These are phyloP conservation scores for Hofmannophila pseudospretella DNA, from an alignment of 2,888 invertebrate genomes.

Conservation along the genomic window DNA sequence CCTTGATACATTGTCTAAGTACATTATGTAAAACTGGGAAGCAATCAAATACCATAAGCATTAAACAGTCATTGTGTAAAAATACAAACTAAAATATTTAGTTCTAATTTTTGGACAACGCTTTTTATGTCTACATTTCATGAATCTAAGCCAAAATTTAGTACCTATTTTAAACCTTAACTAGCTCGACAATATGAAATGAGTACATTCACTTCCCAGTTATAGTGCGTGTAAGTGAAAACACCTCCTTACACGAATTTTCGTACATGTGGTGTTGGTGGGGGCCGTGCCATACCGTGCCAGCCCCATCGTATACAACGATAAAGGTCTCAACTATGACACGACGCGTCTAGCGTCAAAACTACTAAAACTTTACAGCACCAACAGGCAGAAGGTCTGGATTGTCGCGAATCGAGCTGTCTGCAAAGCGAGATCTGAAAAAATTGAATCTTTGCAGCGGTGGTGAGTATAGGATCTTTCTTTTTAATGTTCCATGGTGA, in stretches of 20 bases:
- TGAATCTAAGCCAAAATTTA: no score
- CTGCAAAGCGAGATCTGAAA: slow-evolving; percentile 43
- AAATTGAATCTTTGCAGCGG: slow-evolving; percentile 34
- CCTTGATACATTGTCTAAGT: no score
- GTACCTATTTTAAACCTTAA: no score
- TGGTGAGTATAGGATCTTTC: slow-evolving; percentile 36
- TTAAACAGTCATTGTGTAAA: no score
- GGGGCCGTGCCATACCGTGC: slow-evolving; percentile 71
- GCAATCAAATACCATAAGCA: no score
- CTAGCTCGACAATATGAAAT: no score
- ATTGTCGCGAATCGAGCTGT: slow-evolving; percentile 16
- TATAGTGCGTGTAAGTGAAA: no score
- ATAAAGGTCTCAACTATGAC: slow-evolving; percentile 66
- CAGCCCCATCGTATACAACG: slow-evolving; percentile 54
- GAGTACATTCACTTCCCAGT: no score
- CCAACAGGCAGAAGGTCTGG: slow-evolving; percentile 37
- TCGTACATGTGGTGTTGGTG: slow-evolving; percentile 60
- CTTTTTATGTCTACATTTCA: not conserved
- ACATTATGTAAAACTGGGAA: no score
- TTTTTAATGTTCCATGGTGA: no score
- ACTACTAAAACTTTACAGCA: slow-evolving; percentile 60
- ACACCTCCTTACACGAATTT: slow-evolving; percentile 49
- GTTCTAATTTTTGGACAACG: no score
- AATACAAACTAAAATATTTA: no score
- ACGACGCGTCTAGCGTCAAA: slow-evolving; percentile 65